Evolutionary conservation across 2,797 vertebrate genomes (phyloP).

Genomic region (Mormyrops attenuatus): DNA sequence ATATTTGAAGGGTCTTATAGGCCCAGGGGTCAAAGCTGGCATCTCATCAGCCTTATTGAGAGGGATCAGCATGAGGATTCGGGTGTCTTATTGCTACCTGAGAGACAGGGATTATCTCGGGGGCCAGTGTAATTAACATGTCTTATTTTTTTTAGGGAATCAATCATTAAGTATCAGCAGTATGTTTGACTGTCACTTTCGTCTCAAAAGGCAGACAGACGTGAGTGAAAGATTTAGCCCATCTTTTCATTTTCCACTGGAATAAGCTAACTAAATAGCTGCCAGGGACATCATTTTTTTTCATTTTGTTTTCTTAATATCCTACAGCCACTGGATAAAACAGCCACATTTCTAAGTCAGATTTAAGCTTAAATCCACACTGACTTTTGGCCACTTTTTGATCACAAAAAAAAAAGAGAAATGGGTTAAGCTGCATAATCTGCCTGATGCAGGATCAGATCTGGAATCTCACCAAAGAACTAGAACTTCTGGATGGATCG

Average conservation of each 20-base stretch:
- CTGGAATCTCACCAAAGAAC: not conserved
- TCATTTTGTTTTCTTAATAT: not conserved
- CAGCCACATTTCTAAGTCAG: not conserved
- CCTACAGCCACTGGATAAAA: not conserved
- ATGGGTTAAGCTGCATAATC: not conserved
- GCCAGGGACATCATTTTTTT: not conserved
- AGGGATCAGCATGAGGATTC: not conserved
- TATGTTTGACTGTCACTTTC: not conserved
- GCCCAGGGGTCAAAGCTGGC: not conserved
- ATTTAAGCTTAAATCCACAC: not conserved
- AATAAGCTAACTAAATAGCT: not conserved
- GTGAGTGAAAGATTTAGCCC: not conserved
- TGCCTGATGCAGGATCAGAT: not conserved
- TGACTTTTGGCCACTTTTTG: not conserved
- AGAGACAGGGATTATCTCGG: not conserved
- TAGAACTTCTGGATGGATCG: not conserved
- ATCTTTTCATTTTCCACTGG: not conserved
- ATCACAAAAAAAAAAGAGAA: not conserved
- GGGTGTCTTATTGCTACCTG: not conserved
- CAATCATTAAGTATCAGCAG: not conserved
- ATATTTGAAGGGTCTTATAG: not conserved
- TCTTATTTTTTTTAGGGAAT: not conserved
- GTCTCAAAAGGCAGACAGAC: not conserved
- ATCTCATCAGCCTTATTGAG: not conserved
- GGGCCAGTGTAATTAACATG: not conserved